Evolutionary conservation across 2,888 invertebrate species (phyloP).

Genomic region (Nomada goodeniana): DNA sequence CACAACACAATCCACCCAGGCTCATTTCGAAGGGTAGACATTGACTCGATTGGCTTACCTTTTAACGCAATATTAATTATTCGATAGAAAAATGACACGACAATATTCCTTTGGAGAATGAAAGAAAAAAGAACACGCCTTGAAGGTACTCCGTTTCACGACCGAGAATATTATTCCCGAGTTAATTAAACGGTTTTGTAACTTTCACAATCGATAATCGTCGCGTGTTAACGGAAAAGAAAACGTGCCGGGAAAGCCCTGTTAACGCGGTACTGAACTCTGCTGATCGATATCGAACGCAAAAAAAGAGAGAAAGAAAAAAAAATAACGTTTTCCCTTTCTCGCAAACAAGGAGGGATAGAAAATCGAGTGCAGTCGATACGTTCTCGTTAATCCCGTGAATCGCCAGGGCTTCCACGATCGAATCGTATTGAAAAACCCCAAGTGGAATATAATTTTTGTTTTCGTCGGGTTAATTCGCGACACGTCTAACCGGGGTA

Average conservation of each 20-base stretch:
- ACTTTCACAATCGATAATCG: background rate
- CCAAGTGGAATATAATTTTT: constrained; percentile 27
- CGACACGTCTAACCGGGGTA: background rate
- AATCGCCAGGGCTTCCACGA: background rate
- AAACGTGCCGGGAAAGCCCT: background rate
- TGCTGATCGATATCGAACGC: background rate
- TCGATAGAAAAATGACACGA: too few species aligned
- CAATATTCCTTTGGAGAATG: too few species aligned
- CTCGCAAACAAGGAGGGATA: background rate
- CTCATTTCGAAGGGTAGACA: too few species aligned
- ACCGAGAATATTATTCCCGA: background rate
- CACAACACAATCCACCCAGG: too few species aligned
- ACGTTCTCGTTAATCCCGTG: too few species aligned
- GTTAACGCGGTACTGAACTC: background rate
- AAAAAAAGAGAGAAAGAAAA: background rate
- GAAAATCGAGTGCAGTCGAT: constrained; percentile 3
- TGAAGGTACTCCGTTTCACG: background rate
- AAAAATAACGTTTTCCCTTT: background rate
- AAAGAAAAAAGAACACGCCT: too few species aligned
- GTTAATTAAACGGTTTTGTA: too few species aligned
- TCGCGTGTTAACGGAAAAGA: background rate
- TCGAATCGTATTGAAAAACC: constrained; percentile 9
- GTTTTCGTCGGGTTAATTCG: constrained; percentile 10
- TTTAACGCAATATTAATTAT: too few species aligned
- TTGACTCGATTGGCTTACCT: too few species aligned